phyloP scores from a whole-genome alignment of 1,140 invertebrate genomes.

The Eufriesea mexicana region DNA sequence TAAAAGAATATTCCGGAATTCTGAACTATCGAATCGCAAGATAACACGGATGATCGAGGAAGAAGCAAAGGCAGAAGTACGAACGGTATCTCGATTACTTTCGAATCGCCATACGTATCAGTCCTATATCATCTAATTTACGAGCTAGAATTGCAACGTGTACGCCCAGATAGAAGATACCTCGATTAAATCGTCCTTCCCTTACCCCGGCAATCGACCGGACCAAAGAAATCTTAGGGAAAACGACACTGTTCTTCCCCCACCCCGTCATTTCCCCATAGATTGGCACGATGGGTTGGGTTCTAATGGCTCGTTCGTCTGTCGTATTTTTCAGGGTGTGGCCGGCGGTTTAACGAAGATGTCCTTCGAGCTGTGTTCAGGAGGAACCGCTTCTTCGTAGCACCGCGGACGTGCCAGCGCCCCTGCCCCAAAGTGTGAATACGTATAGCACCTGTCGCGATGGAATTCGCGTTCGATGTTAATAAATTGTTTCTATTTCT shows the following conservation, averaged over 20 bases:
- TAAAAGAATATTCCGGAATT: too few species aligned
- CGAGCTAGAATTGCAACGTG: neutral
- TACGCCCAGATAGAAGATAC: neutral
- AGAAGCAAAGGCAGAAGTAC: too few species aligned
- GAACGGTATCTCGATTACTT: neutral
- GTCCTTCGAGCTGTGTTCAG: slow-evolving; percentile 65
- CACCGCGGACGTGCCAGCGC: slow-evolving; percentile 50
- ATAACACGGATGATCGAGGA: too few species aligned
- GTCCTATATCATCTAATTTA: too few species aligned
- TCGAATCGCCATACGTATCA: too few species aligned
- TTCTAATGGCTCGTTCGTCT: slow-evolving; percentile 33
- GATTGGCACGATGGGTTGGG: slow-evolving; percentile 4
- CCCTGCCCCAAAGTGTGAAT: slow-evolving; percentile 65
- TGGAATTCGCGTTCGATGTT: slow-evolving; percentile 67
- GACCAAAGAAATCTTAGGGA: neutral
- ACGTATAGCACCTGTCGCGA: slow-evolving; percentile 64
- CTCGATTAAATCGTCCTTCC: neutral
- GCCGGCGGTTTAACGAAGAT: slow-evolving; percentile 84
- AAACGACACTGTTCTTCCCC: too few species aligned
- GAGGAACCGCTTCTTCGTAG: slow-evolving; percentile 54
- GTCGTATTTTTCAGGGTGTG: slow-evolving; percentile 83
- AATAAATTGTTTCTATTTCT: slow-evolving; percentile 62
- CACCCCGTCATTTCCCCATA: neutral
- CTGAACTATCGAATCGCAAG: too few species aligned
- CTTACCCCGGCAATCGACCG: neutral